Conservation (phyloP, 1,140 invertebrate genomes). For the Tribolium castaneum region DNA sequence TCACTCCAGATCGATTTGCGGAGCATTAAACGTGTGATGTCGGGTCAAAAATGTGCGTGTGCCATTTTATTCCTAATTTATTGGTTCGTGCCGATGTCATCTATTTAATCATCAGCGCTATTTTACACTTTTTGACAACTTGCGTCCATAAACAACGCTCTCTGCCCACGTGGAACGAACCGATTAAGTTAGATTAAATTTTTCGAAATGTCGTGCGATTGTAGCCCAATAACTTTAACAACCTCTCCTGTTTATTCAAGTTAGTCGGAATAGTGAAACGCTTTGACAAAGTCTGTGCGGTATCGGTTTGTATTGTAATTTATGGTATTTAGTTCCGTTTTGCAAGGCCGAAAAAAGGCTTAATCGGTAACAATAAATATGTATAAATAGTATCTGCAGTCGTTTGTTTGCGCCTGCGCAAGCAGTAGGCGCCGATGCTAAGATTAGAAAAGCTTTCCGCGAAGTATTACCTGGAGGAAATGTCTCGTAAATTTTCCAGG, state of each 20-base stretch:
- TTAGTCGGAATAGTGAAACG: not conserved
- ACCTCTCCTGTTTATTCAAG: not conserved
- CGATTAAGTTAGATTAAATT: too few species aligned
- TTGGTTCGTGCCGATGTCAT: not conserved
- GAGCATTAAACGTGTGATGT: conserved; percentile 9
- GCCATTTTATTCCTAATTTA: conserved; percentile 15
- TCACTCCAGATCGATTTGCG: conserved; percentile 34
- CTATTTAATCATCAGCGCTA: not conserved
- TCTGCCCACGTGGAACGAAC: too few species aligned
- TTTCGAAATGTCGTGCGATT: too few species aligned
- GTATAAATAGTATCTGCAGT: conserved; percentile 37
- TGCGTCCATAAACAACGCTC: too few species aligned
- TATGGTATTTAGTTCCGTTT: conserved; percentile 41
- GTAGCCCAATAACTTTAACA: too few species aligned
- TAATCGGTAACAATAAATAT: conserved; percentile 37
- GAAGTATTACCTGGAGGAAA: conserved; percentile 33
- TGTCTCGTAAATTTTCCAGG: conserved; percentile 2
- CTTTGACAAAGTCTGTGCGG: not conserved
- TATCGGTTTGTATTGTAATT: conserved; percentile 21
- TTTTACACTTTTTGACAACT: not conserved
- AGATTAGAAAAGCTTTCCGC: conserved; percentile 35
- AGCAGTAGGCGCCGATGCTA: conserved; percentile 21
- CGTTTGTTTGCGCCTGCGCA: conserved; percentile 39
- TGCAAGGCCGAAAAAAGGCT: conserved; percentile 33
- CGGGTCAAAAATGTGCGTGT: conserved; percentile 9